These are phyloP conservation scores for Sinelater perroti DNA, from an alignment of 2,888 invertebrate species.

Conservation along the genomic window DNA sequence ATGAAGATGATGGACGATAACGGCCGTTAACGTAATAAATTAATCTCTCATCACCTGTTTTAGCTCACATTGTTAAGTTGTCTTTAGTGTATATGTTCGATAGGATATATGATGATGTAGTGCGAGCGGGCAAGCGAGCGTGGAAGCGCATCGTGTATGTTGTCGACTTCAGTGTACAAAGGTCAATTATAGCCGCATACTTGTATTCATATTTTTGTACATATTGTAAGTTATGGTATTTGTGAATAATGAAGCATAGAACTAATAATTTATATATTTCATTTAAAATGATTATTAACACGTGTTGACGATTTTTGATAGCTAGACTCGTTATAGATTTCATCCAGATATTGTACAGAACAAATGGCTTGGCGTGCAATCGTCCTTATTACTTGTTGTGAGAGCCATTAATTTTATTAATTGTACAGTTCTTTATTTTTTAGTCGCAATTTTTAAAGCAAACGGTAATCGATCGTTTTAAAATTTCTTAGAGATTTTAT, in stretches of 20 bases:
- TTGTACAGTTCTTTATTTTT: conserved; percentile 39
- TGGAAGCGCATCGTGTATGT: conserved; percentile 47
- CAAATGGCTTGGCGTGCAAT: conserved; percentile 62
- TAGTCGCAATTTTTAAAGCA: conserved; percentile 49
- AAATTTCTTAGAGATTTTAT: conserved; percentile 58
- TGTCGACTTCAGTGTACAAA: conserved; percentile 62
- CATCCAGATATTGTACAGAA: conserved; percentile 60
- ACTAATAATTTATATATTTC: conserved; percentile 61
- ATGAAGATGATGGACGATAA: neutral
- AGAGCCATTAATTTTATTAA: conserved; percentile 56
- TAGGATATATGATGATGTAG: too few relatives aligned
- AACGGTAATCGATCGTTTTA: conserved; percentile 51
- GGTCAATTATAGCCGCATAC: conserved; percentile 64
- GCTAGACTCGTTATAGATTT: conserved; percentile 60
- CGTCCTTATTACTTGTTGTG: conserved; percentile 56
- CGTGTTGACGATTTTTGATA: conserved; percentile 62
- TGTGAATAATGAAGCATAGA: conserved; percentile 59
- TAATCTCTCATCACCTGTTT: conserved; percentile 53
- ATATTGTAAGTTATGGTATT: conserved; percentile 64
- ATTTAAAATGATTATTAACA: conserved; percentile 63
- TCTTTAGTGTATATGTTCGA: conserved; percentile 49
- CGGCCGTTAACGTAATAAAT: too few relatives aligned
- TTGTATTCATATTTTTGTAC: conserved; percentile 66
- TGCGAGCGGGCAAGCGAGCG: conserved; percentile 33
- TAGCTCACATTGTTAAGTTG: conserved; percentile 56